Conservation (phyloP, 2,797 vertebrate species). For the Cynodonichthys magdalenae region DNA sequence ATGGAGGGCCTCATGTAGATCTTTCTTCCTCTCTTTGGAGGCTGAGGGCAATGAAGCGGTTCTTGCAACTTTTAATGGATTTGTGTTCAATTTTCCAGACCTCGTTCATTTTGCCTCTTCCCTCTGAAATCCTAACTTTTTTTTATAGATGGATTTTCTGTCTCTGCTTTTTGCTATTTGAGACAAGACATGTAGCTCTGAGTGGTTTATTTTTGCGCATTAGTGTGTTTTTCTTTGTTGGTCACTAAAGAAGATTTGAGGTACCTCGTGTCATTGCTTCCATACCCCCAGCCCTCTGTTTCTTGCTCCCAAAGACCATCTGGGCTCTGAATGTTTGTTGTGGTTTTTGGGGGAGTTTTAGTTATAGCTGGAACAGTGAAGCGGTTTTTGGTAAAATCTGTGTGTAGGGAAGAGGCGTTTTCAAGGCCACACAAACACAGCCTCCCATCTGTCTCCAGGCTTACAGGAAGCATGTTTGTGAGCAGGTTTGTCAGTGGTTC, state of each 20-base stretch:
- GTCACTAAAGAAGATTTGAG: conserved; percentile 34
- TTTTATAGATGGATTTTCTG: conserved; percentile 47
- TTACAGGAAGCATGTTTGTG: conserved; percentile 30
- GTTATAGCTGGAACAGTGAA: conserved; percentile 47
- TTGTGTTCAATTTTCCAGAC: conserved; percentile 58
- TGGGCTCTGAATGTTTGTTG: conserved; percentile 58
- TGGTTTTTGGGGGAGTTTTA: conserved; percentile 40
- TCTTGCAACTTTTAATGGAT: conserved; percentile 64
- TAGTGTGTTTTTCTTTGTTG: conserved; percentile 4
- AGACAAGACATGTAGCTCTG: conserved; percentile 26
- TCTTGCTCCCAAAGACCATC: conserved; percentile 32
- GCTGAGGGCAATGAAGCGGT: conserved; percentile 58
- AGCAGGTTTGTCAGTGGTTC: not conserved
- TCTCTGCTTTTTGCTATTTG: conserved; percentile 35
- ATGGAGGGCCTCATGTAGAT: conserved; percentile 45
- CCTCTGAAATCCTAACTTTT: conserved; percentile 51
- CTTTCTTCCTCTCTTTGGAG: conserved; percentile 25
- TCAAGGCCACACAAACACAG: conserved; percentile 50
- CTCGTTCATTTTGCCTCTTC: conserved; percentile 40
- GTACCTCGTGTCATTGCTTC: conserved; percentile 11
- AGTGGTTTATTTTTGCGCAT: conserved; percentile 34
- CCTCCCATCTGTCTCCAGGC: conserved; percentile 33
- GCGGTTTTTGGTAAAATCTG: conserved; percentile 51
- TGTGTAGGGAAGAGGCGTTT: conserved; percentile 40
- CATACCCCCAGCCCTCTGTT: conserved; percentile 1